Percentiles rank a stretch among this genome's conserved stretches.
These are phyloP conservation scores for Athrips mouffetella DNA, from an alignment of 2,888 invertebrate genomes.

Conservation along the genomic window DNA sequence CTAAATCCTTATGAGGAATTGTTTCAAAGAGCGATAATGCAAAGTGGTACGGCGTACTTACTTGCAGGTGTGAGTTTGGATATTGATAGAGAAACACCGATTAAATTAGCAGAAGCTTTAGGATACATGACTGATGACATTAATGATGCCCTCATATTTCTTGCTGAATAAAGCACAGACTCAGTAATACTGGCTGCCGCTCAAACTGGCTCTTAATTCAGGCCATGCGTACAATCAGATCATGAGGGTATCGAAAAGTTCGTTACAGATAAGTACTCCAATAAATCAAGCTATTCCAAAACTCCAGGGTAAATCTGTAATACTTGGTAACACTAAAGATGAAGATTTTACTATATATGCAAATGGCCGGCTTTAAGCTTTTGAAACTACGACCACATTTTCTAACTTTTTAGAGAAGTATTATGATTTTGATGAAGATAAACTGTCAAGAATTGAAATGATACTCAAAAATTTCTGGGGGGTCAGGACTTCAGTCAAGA, in stretches of 20 bases:
- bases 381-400: slow-evolving; percentile 29
- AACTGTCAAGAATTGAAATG: no score
- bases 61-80: no score
- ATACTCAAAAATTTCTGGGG: no score
- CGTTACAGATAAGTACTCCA: slow-evolving; percentile 38
- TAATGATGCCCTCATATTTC: no score
- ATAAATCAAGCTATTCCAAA: slow-evolving; percentile 35
- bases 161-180: no score
- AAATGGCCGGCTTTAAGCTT: slow-evolving; percentile 25
- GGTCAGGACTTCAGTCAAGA: no score
- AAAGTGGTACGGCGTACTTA: slow-evolving; percentile 42
- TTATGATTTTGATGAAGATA: slow-evolving; percentile 29
- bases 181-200: no score
- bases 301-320: slow-evolving; percentile 35
- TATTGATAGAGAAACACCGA: no score
- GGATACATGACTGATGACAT: no score
- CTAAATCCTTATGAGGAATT: slow-evolving; percentile 35
- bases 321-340: slow-evolving; percentile 46
- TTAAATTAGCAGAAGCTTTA: no score
- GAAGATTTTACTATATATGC: slow-evolving; percentile 33
- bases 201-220: slow-evolving; percentile 39
- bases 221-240: slow-evolving; percentile 45
- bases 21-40: slow-evolving; percentile 42
- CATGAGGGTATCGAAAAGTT: slow-evolving; percentile 42
- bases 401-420: slow-evolving; percentile 20